phyloP scores from a whole-genome alignment of 2,888 invertebrate species.

The Dexiosoma caninum region DNA sequence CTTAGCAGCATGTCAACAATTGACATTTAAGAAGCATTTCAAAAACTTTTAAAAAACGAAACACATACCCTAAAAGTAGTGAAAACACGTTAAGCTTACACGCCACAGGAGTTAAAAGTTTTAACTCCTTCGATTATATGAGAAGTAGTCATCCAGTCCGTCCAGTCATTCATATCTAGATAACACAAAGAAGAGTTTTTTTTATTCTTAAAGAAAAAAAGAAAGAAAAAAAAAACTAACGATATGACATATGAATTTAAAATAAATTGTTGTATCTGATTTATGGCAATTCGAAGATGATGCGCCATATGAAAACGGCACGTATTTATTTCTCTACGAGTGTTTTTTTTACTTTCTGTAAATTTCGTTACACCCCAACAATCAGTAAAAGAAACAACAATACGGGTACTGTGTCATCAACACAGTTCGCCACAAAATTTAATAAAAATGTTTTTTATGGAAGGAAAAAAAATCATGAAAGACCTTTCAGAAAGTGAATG shows the following conservation, averaged over 20 bases:
- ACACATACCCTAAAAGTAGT: not conserved
- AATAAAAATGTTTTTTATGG: not conserved
- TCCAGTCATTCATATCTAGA: not conserved
- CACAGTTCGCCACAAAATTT: not conserved
- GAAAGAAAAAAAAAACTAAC: too few species aligned
- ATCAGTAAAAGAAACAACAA: conserved; percentile 2
- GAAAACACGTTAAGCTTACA: conserved; percentile 31
- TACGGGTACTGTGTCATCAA: conserved; percentile 30
- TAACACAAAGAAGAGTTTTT: not conserved
- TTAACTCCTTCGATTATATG: conserved; percentile 50
- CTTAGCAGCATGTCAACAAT: conserved; percentile 57
- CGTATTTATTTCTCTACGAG: conserved; percentile 44
- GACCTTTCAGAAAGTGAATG: not conserved
- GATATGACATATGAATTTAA: conserved; percentile 74
- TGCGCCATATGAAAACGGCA: conserved; percentile 53
- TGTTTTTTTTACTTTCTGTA: conserved; percentile 2
- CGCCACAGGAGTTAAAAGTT: conserved; percentile 45
- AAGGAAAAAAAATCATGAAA: not conserved
- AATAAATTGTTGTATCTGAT: conserved; percentile 70
- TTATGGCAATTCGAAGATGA: conserved; percentile 67
- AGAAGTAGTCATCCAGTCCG: conserved; percentile 5
- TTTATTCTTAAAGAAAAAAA: not conserved
- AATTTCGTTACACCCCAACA: conserved; percentile 53
- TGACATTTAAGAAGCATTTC: conserved; percentile 30
- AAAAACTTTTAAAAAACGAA: not conserved